Evolutionary conservation across 2,888 invertebrate species (phyloP), one percentile per base, ranked within the genome.

Genomic region (Drosophila mulleri): DNA sequence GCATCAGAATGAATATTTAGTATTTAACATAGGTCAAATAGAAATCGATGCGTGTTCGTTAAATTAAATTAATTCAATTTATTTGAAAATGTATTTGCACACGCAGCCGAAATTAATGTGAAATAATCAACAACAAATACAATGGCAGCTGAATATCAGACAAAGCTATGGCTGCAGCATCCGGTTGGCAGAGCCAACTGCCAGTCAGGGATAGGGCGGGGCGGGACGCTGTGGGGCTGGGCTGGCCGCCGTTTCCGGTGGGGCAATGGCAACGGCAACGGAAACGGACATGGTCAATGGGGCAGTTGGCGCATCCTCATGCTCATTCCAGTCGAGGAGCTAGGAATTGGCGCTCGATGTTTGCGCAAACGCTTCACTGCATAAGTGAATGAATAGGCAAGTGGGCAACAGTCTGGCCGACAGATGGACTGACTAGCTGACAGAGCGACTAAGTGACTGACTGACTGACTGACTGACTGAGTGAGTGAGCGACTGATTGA

Each of bases 101-200:
- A 91, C 82, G 85, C 84, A 87, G 89, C 88, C 90, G 78, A 91
- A 91, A 91, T 91, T 88, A 90, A 91, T 91, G 86, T 79, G 82
- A 88, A 82, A 89, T 87, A 83, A 86, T 78, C 80, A 75, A 60
- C 65, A 78, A 65, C 58, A 77, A 63, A 18, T 35, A 61, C 47
- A 64, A 47, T 44, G 64, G 20, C 39, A 63, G 50, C 52, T 45
- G 44, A 63, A 60, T 62, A 47, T 35, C 52, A 57, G 58, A 58
- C 63, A 47, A 41, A 64, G 59, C 60, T 60, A 48, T 60, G 41
- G 65, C 48, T 37, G 37, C 52, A 57, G 61, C 59, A 54, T 54
- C 59, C 62, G 62, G 60, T 77, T 58, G 32, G 35, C 18, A 44
- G 18, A 53, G 39, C 16, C 41, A 37, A 32, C 35, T 44, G 37